Evolutionary conservation across 2,797 vertebrate species (phyloP).

Genomic region (Micrastur ruficollis): DNA sequence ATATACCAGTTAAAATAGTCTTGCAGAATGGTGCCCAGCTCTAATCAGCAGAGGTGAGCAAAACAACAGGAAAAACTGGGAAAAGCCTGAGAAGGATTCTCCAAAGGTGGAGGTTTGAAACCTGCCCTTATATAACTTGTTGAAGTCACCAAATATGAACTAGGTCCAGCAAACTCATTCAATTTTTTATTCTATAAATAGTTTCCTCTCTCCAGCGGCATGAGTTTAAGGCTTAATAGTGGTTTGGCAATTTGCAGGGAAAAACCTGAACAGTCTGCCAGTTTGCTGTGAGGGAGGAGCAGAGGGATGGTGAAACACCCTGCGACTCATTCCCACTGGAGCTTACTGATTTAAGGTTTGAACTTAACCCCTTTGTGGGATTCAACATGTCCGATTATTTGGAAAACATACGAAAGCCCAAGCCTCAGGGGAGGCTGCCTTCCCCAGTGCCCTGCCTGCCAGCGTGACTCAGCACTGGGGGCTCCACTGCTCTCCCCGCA

Average conservation of each 20-base stretch:
- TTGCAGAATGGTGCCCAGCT: neutral
- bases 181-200: slow-evolving; percentile 53
- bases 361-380: neutral
- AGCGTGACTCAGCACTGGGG: neutral
- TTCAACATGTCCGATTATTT: rapidly evolving
- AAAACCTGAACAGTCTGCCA: neutral
- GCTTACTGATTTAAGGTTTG: neutral
- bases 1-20: neutral
- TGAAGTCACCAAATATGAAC: slow-evolving; percentile 34
- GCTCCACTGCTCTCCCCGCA: rapidly evolving
- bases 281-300: neutral
- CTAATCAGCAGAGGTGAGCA: neutral
- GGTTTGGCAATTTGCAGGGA: slow-evolving; percentile 52
- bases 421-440: neutral
- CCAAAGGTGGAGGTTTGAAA: neutral
- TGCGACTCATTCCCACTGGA: neutral
- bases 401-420: neutral
- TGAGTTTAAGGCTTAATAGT: slow-evolving; percentile 1
- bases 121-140: slow-evolving; percentile 27
- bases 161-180: slow-evolving; percentile 17
- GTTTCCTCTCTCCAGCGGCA: neutral
- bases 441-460: neutral
- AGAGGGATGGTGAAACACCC: neutral
- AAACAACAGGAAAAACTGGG: neutral
- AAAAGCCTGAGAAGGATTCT: neutral